A percentile compares a stretch with the other conserved stretches of the same genome.
Evolutionary conservation across 2,113 vertebrate genomes (phyloP).

Genomic region (Eclectus roratus): DNA sequence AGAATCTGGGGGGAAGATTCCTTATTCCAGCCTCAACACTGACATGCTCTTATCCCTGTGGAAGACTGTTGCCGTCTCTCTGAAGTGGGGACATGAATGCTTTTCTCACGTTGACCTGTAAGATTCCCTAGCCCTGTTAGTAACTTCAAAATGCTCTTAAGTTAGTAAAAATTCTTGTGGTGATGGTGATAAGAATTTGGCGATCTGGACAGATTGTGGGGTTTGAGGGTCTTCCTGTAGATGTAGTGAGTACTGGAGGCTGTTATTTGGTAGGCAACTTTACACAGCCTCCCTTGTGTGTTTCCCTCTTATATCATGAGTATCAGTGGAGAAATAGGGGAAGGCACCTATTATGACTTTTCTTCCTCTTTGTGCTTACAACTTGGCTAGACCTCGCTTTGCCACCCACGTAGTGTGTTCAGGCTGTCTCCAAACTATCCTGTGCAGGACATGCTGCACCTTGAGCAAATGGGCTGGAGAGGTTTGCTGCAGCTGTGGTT

Average conservation of each 20-base stretch:
- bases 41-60: not conserved
- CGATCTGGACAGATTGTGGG: not conserved
- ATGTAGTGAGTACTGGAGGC: not conserved
- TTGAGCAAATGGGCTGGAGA: not conserved
- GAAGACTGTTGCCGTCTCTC: not conserved
- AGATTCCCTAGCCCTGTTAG: not conserved
- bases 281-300: not conserved
- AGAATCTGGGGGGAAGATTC: not conserved
- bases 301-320: not conserved
- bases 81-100: not conserved
- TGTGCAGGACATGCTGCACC: not conserved
- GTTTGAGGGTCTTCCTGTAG: not conserved
- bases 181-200: not conserved
- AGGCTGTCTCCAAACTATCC: not conserved
- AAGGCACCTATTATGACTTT: not conserved
- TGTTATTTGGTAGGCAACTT: not conserved
- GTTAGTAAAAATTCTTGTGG: not conserved
- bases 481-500: not conserved
- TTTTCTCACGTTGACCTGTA: not conserved
- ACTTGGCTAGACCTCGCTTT: not conserved
- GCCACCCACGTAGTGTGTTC: fast-evolving
- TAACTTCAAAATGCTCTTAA: not conserved
- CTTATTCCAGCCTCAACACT: not conserved
- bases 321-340: not conserved
- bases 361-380: not conserved